phyloP scores from a whole-genome alignment of 1,140 invertebrate species.

The Catajapyx aquilonaris region DNA sequence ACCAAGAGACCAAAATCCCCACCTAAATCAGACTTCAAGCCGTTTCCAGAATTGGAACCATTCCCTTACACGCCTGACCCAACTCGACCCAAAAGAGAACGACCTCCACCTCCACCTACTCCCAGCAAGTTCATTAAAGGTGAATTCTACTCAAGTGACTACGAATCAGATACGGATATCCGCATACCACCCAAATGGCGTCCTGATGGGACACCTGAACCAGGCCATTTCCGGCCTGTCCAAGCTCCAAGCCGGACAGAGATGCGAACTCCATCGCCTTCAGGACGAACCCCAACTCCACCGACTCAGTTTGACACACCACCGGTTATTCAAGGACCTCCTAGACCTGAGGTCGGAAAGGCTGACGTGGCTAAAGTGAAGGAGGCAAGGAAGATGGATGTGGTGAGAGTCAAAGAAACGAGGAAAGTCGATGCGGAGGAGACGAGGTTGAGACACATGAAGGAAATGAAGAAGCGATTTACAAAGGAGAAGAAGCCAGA shows the following conservation, averaged over 20 bases:
- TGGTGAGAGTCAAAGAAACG: too few relatives aligned
- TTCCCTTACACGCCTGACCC: constrained; percentile 25
- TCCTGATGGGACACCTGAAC: constrained; percentile 31
- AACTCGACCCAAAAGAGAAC: constrained; percentile 15
- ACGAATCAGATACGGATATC: constrained; percentile 41
- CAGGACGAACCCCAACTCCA: constrained; percentile 29
- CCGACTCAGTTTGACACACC: constrained; percentile 36
- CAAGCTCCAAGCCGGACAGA: constrained; percentile 22
- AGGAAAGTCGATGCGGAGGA: constrained; percentile 16
- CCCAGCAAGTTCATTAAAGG: constrained; percentile 44
- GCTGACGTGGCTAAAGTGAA: constrained; percentile 11
- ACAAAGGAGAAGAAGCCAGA: constrained; percentile 1
- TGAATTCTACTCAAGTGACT: constrained; percentile 43
- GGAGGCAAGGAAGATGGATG: constrained; percentile 13
- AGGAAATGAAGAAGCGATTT: constrained; percentile 21
- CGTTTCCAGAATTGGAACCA: constrained; percentile 17
- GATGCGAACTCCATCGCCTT: constrained; percentile 26
- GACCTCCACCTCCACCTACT: constrained; percentile 24
- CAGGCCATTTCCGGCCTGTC: constrained; percentile 34
- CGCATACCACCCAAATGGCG: constrained; percentile 36
- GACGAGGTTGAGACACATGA: constrained; percentile 16
- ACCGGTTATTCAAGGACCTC: constrained; percentile 27
- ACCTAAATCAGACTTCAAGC: constrained; percentile 4
- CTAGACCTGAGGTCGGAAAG: constrained; percentile 24
- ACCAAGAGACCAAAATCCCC: too few relatives aligned